Evolutionary conservation across 2,797 vertebrate genomes (phyloP), one percentile per base, ranked within the genome.

Genomic region (Phylloscopus collybita): DNA sequence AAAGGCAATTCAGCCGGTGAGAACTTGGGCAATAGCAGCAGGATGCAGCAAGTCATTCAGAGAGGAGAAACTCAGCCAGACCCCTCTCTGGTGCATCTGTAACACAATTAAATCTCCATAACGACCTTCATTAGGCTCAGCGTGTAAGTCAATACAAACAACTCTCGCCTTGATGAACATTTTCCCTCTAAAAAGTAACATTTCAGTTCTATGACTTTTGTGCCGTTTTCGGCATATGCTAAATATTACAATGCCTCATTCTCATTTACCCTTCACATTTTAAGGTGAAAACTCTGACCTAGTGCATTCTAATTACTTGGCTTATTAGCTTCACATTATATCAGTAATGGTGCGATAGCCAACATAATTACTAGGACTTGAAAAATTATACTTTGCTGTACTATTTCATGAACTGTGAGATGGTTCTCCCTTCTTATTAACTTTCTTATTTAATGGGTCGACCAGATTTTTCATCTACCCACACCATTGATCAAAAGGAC

Each of bases 251-350:
- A 80, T 80, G 51, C 69, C 92, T 96, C 91, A 44, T 96, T 96
- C 96, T 95, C 96, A 81, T 97, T 96, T 97, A 96, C 93, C 97
- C 96, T 97, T 97, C 96, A 96, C 80, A 94, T 83, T 86, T 88
- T 96, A 97, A 98, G 97, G 96, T 97, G 97, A 97, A 97, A 95
- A 97, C 93, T 97, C 93, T 97, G 97, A 98, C 97, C 96, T 96
- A 96, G 82, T 97, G 93, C 88, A 96, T 96, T 96, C 97, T 98
- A 98, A 98, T 98, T 97, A 98, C 95, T 97, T 98, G 97, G 96
- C 96, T 98, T 98, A 98, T 98, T 98, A 98, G 96, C 78, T 98
- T 95, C 96, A 96, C 96, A 97, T 98, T 97, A 97, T 95, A 93
- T 93, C 95, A 93, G 97, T 98, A 98, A 98, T 97, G 96, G 94